Evolutionary conservation across 2,113 vertebrate genomes (phyloP).

Genomic region (Fukomys damarensis): DNA sequence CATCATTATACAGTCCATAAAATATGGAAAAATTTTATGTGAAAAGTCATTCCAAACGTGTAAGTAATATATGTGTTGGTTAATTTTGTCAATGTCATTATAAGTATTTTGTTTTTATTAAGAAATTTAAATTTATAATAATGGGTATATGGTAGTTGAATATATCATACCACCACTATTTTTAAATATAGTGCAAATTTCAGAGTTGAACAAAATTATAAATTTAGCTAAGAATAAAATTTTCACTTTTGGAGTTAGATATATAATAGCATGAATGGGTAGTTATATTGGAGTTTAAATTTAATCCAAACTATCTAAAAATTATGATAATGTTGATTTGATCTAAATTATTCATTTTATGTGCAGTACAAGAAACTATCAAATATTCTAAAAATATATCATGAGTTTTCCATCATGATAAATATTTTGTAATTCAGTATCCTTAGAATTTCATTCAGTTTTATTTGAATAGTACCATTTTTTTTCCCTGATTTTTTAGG

Average conservation of each 20-base stretch:
- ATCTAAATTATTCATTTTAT: slow-evolving; percentile 4
- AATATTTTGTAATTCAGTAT: slow-evolving; percentile 20
- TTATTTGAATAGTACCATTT: slow-evolving; percentile 54
- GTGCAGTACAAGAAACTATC: background rate
- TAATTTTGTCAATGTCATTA: background rate
- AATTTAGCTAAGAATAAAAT: background rate
- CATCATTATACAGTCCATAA: slow-evolving; percentile 86
- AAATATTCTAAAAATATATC: background rate
- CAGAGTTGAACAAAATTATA: slow-evolving; percentile 12
- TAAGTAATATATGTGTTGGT: slow-evolving; percentile 79
- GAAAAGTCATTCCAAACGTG: slow-evolving; percentile 87
- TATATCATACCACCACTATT: background rate
- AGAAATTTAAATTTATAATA: background rate
- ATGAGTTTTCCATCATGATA: background rate
- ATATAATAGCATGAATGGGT: background rate
- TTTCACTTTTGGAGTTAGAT: background rate
- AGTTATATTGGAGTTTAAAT: background rate
- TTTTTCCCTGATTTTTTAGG: slow-evolving; percentile 77
- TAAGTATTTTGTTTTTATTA: background rate
- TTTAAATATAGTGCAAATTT: background rate
- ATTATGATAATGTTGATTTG: background rate
- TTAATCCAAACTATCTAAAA: background rate
- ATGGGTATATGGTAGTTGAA: background rate
- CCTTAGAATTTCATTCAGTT: slow-evolving; percentile 28
- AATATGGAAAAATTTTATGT: slow-evolving; percentile 81